Conservation (phyloP, 2,888 invertebrate genomes). For the Lasius fuliginosus region DNA sequence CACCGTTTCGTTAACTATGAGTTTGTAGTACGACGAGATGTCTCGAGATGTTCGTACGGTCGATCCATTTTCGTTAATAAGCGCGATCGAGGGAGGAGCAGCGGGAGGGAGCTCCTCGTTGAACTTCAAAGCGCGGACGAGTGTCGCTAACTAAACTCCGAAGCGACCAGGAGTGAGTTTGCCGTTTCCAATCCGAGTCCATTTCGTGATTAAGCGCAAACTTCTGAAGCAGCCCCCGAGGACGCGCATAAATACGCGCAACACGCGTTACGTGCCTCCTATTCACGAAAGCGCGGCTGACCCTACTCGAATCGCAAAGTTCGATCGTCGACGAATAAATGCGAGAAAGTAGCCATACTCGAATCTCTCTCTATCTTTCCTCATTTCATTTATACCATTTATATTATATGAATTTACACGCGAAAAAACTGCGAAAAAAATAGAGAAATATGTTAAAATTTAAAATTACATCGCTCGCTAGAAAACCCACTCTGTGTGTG, state of each 20-base stretch:
- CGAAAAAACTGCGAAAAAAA: not conserved
- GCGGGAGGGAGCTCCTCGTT: conserved; percentile 72
- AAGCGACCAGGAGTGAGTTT: conserved; percentile 73
- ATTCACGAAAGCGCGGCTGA: conserved; percentile 46
- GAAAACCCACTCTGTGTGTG: not conserved
- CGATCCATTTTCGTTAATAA: conserved; percentile 79
- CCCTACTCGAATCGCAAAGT: conserved; percentile 8
- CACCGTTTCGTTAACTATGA: conserved; percentile 29
- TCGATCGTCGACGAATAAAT: not conserved
- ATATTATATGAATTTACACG: not conserved
- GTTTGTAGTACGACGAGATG: conserved; percentile 17
- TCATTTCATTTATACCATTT: not conserved
- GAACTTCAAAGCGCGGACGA: conserved; percentile 82
- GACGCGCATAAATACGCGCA: conserved; percentile 70
- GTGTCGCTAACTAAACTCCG: conserved; percentile 85
- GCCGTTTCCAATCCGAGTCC: conserved; percentile 84
- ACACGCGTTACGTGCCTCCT: conserved; percentile 56
- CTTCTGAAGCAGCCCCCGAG: conserved; percentile 78
- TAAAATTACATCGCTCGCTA: not conserved
- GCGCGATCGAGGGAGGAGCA: conserved; percentile 79
- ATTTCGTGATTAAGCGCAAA: conserved; percentile 86
- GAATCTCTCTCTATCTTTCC: not conserved
- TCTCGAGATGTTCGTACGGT: conserved; percentile 51
- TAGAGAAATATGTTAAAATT: not conserved
- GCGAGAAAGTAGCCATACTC: not conserved